These are phyloP conservation scores for Egretta garzetta DNA, from an alignment of 2,113 vertebrate genomes.

Conservation along the genomic window DNA sequence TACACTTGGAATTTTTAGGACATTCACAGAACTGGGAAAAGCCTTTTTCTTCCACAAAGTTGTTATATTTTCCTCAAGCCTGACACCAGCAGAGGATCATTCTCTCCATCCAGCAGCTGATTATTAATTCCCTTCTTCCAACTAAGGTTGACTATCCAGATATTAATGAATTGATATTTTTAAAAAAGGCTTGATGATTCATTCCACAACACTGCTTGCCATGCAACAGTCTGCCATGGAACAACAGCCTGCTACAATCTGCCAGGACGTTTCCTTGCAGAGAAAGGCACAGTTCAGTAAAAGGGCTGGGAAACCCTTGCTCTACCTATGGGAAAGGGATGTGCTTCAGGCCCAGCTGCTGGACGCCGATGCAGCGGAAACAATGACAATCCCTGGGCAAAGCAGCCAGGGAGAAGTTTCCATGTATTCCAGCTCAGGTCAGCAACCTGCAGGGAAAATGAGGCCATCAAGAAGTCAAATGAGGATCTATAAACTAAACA, in stretches of 20 bases:
- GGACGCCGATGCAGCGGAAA: neutral
- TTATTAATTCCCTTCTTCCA: neutral
- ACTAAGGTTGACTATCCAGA: neutral
- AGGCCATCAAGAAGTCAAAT: neutral
- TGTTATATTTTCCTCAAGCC: neutral
- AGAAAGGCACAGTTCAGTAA: neutral
- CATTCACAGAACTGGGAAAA: neutral
- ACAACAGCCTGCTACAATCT: neutral
- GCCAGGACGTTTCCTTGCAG: neutral
- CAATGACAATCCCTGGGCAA: neutral
- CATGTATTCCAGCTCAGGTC: neutral
- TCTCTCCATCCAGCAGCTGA: neutral
- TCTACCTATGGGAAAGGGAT: neutral
- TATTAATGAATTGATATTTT: neutral
- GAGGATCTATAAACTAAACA: conserved; percentile 27
- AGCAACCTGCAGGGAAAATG: neutral
- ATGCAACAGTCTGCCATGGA: neutral
- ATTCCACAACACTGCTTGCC: neutral
- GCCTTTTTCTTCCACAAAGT: neutral
- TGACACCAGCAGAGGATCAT: neutral
- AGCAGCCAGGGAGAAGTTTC: neutral
- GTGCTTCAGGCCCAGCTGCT: neutral
- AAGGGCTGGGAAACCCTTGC: neutral
- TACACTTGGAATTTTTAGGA: conserved; percentile 46
- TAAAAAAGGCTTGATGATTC: neutral